Base-by-base conservation (phyloP, 1,140 invertebrate genomes). In the Plodia interpunctella region DNA sequence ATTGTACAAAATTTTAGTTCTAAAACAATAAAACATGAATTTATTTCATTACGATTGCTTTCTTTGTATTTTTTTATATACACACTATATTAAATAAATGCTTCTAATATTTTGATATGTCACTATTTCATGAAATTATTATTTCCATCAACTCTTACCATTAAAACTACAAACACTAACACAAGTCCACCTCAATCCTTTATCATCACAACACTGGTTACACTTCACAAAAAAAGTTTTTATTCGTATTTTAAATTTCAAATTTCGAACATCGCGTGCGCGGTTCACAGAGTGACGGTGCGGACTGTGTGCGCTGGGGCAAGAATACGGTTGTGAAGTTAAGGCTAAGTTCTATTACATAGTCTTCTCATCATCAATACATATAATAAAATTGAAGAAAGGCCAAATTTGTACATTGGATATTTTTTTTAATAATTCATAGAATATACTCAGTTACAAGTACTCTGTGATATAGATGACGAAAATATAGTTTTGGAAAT, bases 181-280 rank as follows among this genome's bases (percentile, higher is more conserved):
- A 44, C 38, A 35, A 35, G 10, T 19, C 55, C 53, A 60, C 59
- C 53, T 60, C 59, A n/a, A 55, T 49, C 13, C n/a, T 19, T 55
- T 60, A 15, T 44, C 2, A 1, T 44, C 38, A 44, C 15, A 13
- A 44, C 38, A 44, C 38, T n/a, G 6, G 5, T 44, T 15, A 44
- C 38, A 44, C 38, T 44, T 44, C 15, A 44, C 6, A 15, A 44
- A 10, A 44, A 25, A 25, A 6, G n/a, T 9, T 38, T 44, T 44
- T 3, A 15, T 15, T 44, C 38, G 38, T 44, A 44, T 44, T 44
- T 44, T 44, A 44, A 32, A 25, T 6, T 32, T 32, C 30, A 32
- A 44, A 44, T 44, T 44, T 44, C 38, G 38, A 44, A 44, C 38
- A n/a, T 44, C 38, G 15, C 38, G 38, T 44, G 38, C 38, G 38